A percentile compares a stretch with the other conserved stretches of the same genome.
Evolutionary conservation across 2,797 vertebrate species (phyloP).

Genomic region (Chromobotia macracanthus): DNA sequence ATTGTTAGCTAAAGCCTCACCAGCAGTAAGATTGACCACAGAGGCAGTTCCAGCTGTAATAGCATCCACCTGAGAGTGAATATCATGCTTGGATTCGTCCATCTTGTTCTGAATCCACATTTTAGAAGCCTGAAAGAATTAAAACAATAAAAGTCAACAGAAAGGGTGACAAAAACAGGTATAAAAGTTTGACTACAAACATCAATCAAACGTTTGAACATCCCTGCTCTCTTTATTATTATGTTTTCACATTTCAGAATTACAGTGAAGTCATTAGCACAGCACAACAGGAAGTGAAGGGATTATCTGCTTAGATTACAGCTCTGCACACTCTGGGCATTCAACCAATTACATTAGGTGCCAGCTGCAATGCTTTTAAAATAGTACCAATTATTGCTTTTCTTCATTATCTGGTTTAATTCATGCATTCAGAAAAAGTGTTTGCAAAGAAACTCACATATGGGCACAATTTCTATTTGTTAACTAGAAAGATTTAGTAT

Average conservation of each 20-base stretch:
- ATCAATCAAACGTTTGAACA: background rate
- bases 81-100: slow-evolving; percentile 98
- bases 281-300: background rate
- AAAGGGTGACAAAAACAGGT: background rate
- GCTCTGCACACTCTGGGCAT: slow-evolving; percentile 1
- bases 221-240: too few relatives aligned
- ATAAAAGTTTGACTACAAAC: background rate
- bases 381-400: background rate
- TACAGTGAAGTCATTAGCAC: background rate
- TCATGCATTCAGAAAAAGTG: background rate
- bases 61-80: slow-evolving; percentile 97
- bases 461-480: background rate
- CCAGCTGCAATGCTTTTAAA: background rate
- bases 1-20: slow-evolving; percentile 73
- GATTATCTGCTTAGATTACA: background rate
- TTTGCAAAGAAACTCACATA: background rate
- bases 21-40: slow-evolving; percentile 97
- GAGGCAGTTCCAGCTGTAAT: slow-evolving; percentile 98
- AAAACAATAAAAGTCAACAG: background rate
- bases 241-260: too few relatives aligned
- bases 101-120: slow-evolving; percentile 99
- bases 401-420: background rate
- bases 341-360: background rate
- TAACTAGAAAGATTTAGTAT: background rate
- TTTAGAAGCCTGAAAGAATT: slow-evolving; percentile 84